A percentile compares a stretch with the other conserved stretches of the same genome.
phyloP scores from a whole-genome alignment of 2,888 invertebrate species.

The Drosophila prostipennis region DNA sequence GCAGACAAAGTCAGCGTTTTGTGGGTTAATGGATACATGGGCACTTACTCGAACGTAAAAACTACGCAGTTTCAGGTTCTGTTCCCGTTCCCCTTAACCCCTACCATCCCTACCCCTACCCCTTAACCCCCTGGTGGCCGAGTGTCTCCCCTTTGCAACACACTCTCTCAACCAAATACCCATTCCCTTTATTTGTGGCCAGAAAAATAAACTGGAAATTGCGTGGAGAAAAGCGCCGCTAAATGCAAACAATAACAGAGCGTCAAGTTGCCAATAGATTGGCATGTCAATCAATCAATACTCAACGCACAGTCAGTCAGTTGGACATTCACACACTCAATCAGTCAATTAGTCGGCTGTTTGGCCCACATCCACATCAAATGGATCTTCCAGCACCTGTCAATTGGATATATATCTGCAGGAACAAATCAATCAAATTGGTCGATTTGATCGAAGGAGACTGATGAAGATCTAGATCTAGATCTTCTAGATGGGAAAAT shows the following conservation, averaged over 20 bases:
- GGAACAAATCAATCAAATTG: slow-evolving; percentile 17
- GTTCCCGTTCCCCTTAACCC: background rate
- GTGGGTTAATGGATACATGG: slow-evolving; percentile 29
- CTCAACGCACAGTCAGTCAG: slow-evolving; percentile 22
- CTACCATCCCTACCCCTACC: background rate
- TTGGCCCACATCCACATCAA: slow-evolving; percentile 29
- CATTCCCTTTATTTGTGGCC: slow-evolving; percentile 13
- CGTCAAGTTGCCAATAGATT: slow-evolving; percentile 56
- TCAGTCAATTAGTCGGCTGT: slow-evolving; percentile 44
- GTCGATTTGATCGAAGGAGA: background rate
- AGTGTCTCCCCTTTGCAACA: background rate
- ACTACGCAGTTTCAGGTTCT: slow-evolving; percentile 19
- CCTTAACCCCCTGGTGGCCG: slow-evolving; percentile 2
- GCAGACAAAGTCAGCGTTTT: slow-evolving; percentile 17
- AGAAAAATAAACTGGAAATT: slow-evolving; percentile 24
- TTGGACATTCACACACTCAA: slow-evolving; percentile 20
- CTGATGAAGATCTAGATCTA: background rate
- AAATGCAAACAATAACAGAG: slow-evolving; percentile 53
- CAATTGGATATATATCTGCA: slow-evolving; percentile 13
- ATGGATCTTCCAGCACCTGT: slow-evolving; percentile 37
- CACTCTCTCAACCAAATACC: slow-evolving; percentile 5
- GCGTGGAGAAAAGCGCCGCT: slow-evolving; percentile 16
- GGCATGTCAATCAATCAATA: slow-evolving; percentile 41
- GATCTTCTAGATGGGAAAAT: no score
- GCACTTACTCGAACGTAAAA: slow-evolving; percentile 13